phyloP scores from a whole-genome alignment of 2,113 vertebrate species.

The Epinephelus fuscoguttatus region DNA sequence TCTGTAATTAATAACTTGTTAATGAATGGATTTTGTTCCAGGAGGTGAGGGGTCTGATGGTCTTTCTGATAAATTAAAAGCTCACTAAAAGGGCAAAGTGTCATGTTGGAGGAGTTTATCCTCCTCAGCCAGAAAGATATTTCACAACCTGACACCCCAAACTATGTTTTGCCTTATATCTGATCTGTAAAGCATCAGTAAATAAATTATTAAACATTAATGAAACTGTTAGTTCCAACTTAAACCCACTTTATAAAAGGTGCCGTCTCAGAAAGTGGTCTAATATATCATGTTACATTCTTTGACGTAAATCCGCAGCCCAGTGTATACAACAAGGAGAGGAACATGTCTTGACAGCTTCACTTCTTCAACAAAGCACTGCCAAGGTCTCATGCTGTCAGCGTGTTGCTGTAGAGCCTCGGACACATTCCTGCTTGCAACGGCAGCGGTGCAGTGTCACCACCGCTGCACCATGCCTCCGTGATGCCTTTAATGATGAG shows the following conservation, averaged over 20 bases:
- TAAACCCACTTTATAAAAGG: neutral
- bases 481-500: constrained; percentile 90
- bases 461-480: constrained; percentile 43
- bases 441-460: constrained; percentile 60
- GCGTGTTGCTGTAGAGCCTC: constrained; percentile 9
- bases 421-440: constrained; percentile 72
- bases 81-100: neutral
- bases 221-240: neutral
- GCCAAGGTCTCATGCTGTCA: constrained; percentile 50
- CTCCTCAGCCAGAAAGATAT: neutral
- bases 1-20: neutral
- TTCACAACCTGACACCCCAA: constrained; percentile 22
- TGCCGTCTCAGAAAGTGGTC: neutral
- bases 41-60: neutral
- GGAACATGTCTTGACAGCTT: constrained; percentile 31
- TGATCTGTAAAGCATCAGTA: neutral
- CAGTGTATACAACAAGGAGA: constrained; percentile 12
- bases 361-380: constrained; percentile 37
- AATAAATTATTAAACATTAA: neutral
- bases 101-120: neutral
- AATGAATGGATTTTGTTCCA: constrained; percentile 5
- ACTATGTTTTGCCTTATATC: neutral
- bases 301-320: constrained; percentile 11
- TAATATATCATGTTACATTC: constrained; percentile 7
- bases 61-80: neutral